Percentiles rank a stretch among this genome's conserved stretches.
Conservation (phyloP, 2,888 invertebrate genomes). For the Germaria angustata region DNA sequence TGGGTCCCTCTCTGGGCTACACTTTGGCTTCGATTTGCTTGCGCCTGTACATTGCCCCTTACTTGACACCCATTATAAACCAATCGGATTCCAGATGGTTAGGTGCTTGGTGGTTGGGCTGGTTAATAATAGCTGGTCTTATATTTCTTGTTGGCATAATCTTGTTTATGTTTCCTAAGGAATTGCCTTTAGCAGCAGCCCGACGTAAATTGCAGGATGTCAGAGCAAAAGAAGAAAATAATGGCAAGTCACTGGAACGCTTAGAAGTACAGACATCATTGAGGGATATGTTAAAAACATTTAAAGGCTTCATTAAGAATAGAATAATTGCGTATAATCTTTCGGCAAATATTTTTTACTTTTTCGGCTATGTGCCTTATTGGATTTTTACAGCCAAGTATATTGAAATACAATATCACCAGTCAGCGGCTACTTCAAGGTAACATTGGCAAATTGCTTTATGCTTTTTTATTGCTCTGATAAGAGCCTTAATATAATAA, state of each 20-base stretch:
- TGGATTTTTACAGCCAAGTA: conserved; percentile 91
- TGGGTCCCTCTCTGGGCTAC: conserved; percentile 85
- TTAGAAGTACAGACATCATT: conserved; percentile 74
- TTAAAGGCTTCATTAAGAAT: conserved; percentile 83
- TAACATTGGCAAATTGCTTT: conserved; percentile 55
- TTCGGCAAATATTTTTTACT: conserved; percentile 85
- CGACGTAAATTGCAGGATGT: conserved; percentile 78
- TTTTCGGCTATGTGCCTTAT: conserved; percentile 86
- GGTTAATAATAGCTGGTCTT: conserved; percentile 83
- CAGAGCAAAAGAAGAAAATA: conserved; percentile 65
- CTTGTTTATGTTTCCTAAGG: conserved; percentile 85
- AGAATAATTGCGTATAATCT: conserved; percentile 86
- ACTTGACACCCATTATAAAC: conserved; percentile 83
- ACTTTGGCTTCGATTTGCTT: conserved; percentile 84
- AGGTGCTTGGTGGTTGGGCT: conserved; percentile 91
- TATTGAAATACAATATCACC: conserved; percentile 89
- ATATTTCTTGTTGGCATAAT: conserved; percentile 82
- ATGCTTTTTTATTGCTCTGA: background rate
- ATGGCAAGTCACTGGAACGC: conserved; percentile 39
- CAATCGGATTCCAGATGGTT: conserved; percentile 87
- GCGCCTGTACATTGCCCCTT: conserved; percentile 84
- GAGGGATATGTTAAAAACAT: conserved; percentile 83
- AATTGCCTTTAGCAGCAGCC: conserved; percentile 84
- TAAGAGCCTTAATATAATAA: background rate
- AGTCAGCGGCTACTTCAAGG: conserved; percentile 85